Percentiles rank a stretch among this genome's conserved stretches.
Evolutionary conservation across 2,113 vertebrate species (phyloP).

Genomic region (Chloropsis cyanopogon): DNA sequence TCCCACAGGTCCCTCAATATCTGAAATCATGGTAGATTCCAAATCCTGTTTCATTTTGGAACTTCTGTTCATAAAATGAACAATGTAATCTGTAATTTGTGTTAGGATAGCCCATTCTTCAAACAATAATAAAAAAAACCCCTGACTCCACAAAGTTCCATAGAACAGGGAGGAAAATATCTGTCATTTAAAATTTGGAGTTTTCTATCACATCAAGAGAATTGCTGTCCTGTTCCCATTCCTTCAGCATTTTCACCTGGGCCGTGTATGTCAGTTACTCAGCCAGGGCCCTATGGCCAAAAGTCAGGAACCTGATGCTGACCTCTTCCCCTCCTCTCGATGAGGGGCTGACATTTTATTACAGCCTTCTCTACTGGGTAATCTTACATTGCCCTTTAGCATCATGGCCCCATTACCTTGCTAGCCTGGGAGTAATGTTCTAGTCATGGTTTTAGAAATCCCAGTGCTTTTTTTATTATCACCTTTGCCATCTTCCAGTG

Average conservation of each 20-base stretch:
- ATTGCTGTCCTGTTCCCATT: not conserved
- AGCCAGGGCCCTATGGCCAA: not conserved
- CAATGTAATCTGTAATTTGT: not conserved
- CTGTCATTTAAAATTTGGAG: not conserved
- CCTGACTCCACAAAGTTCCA: not conserved
- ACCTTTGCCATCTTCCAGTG: not conserved
- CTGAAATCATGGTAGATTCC: not conserved
- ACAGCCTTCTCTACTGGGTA: not conserved
- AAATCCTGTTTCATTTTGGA: not conserved
- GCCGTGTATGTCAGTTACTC: rapidly evolving
- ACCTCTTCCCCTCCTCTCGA: not conserved
- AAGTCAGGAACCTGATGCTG: not conserved
- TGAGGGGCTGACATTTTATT: not conserved
- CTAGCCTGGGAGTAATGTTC: not conserved
- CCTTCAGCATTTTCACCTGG: not conserved
- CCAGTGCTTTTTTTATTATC: not conserved
- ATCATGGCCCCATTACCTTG: not conserved
- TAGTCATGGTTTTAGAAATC: not conserved
- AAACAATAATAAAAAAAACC: not conserved
- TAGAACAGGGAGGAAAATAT: not conserved
- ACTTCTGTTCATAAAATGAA: not conserved
- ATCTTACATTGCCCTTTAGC: not conserved
- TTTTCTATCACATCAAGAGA: not conserved
- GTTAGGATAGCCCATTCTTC: not conserved
- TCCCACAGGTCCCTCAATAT: not conserved